Percentiles rank a stretch among this genome's conserved stretches.
phyloP scores from a whole-genome alignment of 2,797 vertebrate genomes.

The Clarias fuscus region DNA sequence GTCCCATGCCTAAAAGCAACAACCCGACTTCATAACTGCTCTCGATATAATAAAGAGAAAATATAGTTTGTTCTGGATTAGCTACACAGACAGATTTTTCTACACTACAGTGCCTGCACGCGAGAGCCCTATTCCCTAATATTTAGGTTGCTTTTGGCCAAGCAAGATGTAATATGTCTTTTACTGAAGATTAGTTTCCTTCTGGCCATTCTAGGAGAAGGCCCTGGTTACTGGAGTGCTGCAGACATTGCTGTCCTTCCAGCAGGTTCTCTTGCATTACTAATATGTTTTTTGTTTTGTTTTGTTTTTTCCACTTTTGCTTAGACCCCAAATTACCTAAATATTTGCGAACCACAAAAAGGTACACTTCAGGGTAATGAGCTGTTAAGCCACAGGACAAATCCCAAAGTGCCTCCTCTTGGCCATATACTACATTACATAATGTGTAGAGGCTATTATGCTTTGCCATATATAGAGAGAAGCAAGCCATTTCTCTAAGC shows the following conservation, averaged over 20 bases:
- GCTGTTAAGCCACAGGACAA: neutral
- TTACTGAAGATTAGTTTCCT: neutral
- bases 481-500: neutral
- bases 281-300: neutral
- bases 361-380: neutral
- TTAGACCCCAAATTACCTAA: neutral
- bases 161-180: neutral
- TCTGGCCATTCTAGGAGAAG: neutral
- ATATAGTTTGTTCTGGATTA: neutral
- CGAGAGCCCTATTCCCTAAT: neutral
- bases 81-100: too few relatives aligned
- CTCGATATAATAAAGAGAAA: neutral
- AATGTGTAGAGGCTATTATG: neutral
- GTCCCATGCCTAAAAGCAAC: neutral
- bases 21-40: neutral
- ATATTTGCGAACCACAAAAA: constrained; percentile 7
- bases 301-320: neutral
- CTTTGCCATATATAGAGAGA: neutral
- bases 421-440: neutral
- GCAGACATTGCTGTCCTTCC: neutral
- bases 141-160: neutral
- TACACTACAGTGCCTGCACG: neutral
- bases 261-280: neutral
- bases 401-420: neutral
- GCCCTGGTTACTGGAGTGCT: neutral